A percentile compares a stretch with the other conserved stretches of the same genome.
phyloP scores from a whole-genome alignment of 2,888 invertebrate species.

The Cataglyphis albicans region DNA sequence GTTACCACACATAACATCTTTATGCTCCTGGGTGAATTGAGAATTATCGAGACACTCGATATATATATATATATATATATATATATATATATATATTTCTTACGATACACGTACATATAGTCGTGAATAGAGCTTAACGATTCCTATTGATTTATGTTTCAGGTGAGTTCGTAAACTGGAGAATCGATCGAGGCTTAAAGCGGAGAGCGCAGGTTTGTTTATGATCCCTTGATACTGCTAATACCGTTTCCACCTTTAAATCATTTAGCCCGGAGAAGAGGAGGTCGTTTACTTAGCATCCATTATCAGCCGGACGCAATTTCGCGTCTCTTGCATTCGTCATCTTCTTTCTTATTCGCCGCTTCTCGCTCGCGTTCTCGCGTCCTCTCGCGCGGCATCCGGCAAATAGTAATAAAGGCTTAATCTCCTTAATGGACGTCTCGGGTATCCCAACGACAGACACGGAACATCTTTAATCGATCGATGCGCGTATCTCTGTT shows the following conservation, averaged over 20 bases:
- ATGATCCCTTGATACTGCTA: constrained; percentile 40
- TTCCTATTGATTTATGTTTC: constrained; percentile 51
- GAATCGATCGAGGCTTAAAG: constrained; percentile 42
- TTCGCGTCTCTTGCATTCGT: constrained; percentile 24
- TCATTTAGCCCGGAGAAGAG: constrained; percentile 24
- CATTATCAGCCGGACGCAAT: constrained; percentile 50
- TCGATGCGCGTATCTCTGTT: constrained; percentile 26
- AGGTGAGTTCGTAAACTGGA: constrained; percentile 44
- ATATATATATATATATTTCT: not conserved
- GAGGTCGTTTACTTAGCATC: constrained; percentile 45
- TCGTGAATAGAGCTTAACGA: constrained; percentile 15
- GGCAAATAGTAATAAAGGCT: constrained; percentile 57
- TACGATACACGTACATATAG: not conserved
- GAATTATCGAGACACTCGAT: not conserved
- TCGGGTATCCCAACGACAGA: constrained; percentile 25
- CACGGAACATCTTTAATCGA: constrained; percentile 56
- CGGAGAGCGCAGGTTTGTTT: constrained; percentile 46
- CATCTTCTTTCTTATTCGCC: constrained; percentile 28
- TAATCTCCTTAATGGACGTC: constrained; percentile 64
- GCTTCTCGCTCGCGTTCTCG: constrained; percentile 7
- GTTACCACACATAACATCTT: not conserved
- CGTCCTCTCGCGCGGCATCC: constrained; percentile 21
- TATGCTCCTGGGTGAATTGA: not conserved
- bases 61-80: no score
- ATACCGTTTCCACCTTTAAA: constrained; percentile 41